Base-by-base conservation (phyloP, 2,113 vertebrate genomes). In the Chiloscyllium plagiosum region DNA sequence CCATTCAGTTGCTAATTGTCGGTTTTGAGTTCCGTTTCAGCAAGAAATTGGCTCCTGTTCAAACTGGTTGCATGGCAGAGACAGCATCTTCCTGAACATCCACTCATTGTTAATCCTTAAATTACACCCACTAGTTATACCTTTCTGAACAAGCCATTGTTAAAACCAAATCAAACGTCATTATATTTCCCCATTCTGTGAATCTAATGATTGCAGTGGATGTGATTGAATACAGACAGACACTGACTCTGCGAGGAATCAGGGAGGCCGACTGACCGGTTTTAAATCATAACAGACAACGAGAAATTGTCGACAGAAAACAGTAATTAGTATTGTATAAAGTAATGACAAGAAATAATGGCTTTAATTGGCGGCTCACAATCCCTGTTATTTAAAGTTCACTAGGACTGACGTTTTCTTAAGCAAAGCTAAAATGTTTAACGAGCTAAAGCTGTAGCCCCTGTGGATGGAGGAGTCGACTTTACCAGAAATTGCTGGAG, bases 1-100 rank as follows among this genome's bases (percentile, higher is more conserved):
- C 66, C 50, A 70, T 94, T 95, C 93, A 95, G 7, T 95, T 95
- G 93, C 93, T 95, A 95, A 95, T 95, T 70, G 66, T 95, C 37
- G 37, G 93, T 26, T 69, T 61, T 47, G 68, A 50, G 69, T 95
- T 95, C 93, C 93, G 93, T 72, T 95, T 72, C 37, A 24, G 68
- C 26, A 47, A 70, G 66, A 72, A 29, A 22, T 17, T 24, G 93
- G 72, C 19, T 4, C 22, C 68, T 29, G 19, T 72, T 69, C 37
- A 50, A 72, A 50, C 37, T 70, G 86, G 52, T 89, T 50, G 24
- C 68, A 42, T 24, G 68, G 93, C 93, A 94, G 90, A 94, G 22
- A 22, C 92, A 69, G 69, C 1, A 42, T 72, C 42, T 95, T 72
- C 33, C 68, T 72, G 50, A 95, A 72, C 22, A 65, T 72, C 37